These are phyloP conservation scores for Oasisia sp. DNA, from an alignment of 2,888 invertebrate species.

Conservation along the genomic window DNA sequence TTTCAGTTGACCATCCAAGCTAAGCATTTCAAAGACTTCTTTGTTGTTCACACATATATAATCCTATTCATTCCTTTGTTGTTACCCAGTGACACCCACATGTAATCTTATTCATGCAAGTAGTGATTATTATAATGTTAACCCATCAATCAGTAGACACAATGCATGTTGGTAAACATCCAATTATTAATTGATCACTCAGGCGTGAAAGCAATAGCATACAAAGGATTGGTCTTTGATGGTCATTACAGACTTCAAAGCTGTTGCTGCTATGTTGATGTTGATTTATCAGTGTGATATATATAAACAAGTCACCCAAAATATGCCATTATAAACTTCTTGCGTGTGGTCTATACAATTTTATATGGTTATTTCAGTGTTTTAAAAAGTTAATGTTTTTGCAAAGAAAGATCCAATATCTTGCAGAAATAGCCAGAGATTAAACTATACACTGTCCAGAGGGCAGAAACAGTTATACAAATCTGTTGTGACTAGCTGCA, in stretches of 20 bases:
- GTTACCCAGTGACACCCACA: neutral
- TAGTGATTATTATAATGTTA: neutral
- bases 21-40: neutral
- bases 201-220: neutral
- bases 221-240: neutral
- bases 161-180: neutral
- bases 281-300: neutral
- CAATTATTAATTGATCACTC: neutral
- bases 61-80: neutral
- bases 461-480: neutral
- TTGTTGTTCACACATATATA: neutral
- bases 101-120: neutral
- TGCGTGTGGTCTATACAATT: neutral
- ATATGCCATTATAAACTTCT: neutral
- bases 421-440: neutral
- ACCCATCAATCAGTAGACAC: neutral
- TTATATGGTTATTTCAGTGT: neutral
- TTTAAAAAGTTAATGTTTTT: neutral
- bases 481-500: neutral
- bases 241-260: neutral
- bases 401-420: neutral
- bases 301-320: neutral
- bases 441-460: neutral
- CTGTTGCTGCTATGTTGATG: neutral
- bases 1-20: neutral